Conservation (phyloP, 2,797 vertebrate genomes). For the Jordanella pulchra region DNA sequence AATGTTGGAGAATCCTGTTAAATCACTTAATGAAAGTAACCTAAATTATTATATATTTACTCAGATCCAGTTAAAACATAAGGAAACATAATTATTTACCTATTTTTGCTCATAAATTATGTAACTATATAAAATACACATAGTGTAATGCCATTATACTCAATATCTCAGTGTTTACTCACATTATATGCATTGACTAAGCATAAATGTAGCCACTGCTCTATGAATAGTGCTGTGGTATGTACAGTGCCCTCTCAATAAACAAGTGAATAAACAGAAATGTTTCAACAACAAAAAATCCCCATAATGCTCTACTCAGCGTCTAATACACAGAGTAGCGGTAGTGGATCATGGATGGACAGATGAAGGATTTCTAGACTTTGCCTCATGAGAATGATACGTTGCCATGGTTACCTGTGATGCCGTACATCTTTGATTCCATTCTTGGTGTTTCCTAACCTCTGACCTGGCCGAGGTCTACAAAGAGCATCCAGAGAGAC, state of each 20-base stretch:
- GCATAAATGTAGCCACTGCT: not conserved
- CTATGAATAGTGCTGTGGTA: not conserved
- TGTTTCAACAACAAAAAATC: not conserved
- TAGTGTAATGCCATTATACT: not conserved
- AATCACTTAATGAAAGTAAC: not conserved
- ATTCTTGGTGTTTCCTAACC: constrained; percentile 84
- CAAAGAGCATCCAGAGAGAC: not conserved
- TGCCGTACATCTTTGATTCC: constrained; percentile 84
- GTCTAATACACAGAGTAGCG: not conserved
- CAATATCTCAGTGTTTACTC: not conserved
- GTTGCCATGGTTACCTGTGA: constrained; percentile 77
- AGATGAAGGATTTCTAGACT: not conserved
- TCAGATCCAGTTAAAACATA: not conserved
- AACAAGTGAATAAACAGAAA: no score
- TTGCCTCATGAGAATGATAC: not conserved
- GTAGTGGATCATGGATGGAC: not conserved
- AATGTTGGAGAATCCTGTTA: not conserved
- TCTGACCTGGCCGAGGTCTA: constrained; percentile 83
- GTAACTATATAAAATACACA: not conserved
- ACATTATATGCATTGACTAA: not conserved
- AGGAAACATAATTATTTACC: not conserved
- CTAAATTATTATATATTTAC: not conserved
- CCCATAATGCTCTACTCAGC: not conserved
- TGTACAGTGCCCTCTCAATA: not conserved
- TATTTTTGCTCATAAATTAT: not conserved